These are phyloP conservation scores for Aphaenogaster ashmeadi DNA, from an alignment of 1,140 invertebrate genomes.

Conservation along the genomic window DNA sequence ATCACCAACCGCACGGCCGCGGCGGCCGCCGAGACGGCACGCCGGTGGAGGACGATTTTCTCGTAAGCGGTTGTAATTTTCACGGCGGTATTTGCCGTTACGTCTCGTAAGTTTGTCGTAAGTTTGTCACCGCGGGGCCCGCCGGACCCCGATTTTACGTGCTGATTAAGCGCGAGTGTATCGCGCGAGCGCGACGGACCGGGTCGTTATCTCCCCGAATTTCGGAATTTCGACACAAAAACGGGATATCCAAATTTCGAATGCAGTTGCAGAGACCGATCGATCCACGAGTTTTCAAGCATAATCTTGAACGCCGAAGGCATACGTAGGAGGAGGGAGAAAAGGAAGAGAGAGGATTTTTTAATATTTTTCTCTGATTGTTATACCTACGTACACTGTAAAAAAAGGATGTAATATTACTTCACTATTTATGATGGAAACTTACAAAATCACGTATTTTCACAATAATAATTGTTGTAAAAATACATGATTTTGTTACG, in stretches of 20 bases:
- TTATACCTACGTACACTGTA: not conserved
- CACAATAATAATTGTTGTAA: too few species aligned
- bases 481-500: too few species aligned
- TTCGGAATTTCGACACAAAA: not conserved
- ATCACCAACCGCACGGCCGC: constrained; percentile 52
- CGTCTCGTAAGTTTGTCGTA: constrained; percentile 62
- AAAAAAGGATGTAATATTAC: too few species aligned
- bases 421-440: too few species aligned
- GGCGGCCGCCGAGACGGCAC: constrained; percentile 12
- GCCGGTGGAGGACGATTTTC: constrained; percentile 48
- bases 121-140: constrained; percentile 43
- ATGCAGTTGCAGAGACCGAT: not conserved
- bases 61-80: constrained; percentile 64
- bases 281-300: not conserved
- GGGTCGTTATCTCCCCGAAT: not conserved
- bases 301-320: not conserved
- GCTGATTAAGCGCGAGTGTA: constrained; percentile 53
- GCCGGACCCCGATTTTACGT: constrained; percentile 39
- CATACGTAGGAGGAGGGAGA: too few species aligned
- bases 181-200: not conserved
- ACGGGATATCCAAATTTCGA: constrained; percentile 27
- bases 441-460: too few species aligned
- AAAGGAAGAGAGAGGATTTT: not conserved
- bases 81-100: constrained; percentile 57
- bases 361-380: not conserved